These are phyloP conservation scores for Liopterus haemorrhoidalis DNA, from an alignment of 2,888 invertebrate genomes.

Conservation along the genomic window DNA sequence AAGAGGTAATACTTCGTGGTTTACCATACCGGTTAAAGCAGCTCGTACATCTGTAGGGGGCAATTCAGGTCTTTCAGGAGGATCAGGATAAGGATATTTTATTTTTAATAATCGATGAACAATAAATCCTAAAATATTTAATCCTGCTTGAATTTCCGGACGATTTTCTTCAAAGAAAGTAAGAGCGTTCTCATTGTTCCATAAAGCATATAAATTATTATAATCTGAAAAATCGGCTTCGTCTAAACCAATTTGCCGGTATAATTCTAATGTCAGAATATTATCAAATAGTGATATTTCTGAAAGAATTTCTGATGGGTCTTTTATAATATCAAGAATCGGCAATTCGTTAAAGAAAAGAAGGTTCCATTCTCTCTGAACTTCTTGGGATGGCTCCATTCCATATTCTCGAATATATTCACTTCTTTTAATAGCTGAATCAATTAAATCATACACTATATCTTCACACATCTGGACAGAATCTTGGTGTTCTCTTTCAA, in stretches of 20 bases:
- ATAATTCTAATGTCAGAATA: slow-evolving; percentile 48
- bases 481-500: slow-evolving; percentile 47
- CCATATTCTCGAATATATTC: slow-evolving; percentile 47
- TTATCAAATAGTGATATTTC: slow-evolving; percentile 39
- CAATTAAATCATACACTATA: slow-evolving; percentile 51
- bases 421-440: slow-evolving; percentile 50
- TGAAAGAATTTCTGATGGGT: slow-evolving; percentile 42
- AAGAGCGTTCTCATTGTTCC: slow-evolving; percentile 49
- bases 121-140: slow-evolving; percentile 41
- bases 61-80: slow-evolving; percentile 35
- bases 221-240: slow-evolving; percentile 55
- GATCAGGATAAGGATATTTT: slow-evolving; percentile 40
- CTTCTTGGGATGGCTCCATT: slow-evolving; percentile 46
- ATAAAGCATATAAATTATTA: slow-evolving; percentile 49
- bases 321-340: slow-evolving; percentile 49
- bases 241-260: slow-evolving; percentile 51
- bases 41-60: slow-evolving; percentile 37
- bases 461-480: slow-evolving; percentile 51
- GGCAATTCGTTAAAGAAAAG: slow-evolving; percentile 53
- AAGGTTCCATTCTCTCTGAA: slow-evolving; percentile 53
- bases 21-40: slow-evolving; percentile 39
- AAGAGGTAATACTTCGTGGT: slow-evolving; percentile 34
- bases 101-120: slow-evolving; percentile 39
- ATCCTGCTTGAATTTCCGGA: slow-evolving; percentile 38
- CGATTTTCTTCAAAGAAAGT: slow-evolving; percentile 47